Evolutionary conservation across 2,888 invertebrate species (phyloP), one percentile per base, ranked within the genome.

Genomic region (Xanthostigma xanthostigma): DNA sequence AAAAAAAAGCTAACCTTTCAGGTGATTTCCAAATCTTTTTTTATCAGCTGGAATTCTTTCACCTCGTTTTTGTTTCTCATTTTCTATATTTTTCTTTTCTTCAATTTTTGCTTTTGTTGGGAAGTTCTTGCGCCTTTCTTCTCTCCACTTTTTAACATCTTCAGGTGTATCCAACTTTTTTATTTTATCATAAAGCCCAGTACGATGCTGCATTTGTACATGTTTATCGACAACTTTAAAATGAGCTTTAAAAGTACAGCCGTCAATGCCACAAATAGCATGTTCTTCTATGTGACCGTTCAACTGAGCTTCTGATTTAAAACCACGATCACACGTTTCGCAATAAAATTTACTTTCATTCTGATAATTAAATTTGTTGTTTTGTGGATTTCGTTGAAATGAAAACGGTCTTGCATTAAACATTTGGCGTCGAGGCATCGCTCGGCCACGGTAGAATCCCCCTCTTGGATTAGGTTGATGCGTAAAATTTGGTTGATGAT

Each of bases 61-160:
- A 27, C 91, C 91, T 51, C 89, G 74, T 52, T 81, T 74, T 46
- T 75, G 59, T 61, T 78, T 81, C 59, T 85, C 87, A 51, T 76
- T 73, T 36, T 72, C 67, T 52, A 76, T 74, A 37, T 78, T 75
- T 54, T 74, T 73, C 58, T 78, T 73, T 53, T 76, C 75, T 51
- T 77, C 76, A 34, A 70, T 59, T 56, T 69, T 72, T 44, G 60
- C 64, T 56, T 74, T 72, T 0, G 86, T 86, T 0, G 90, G 90
- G 65, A 78, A 90, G 58, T 77, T 81, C 67, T 73, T 82, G 62
- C 79, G 84, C 44, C 95, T 72, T 58, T 93, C 91, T 45, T 75
- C 78, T 54, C 79, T 75, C 92, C 93, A 95, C 63, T 84, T 85
- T 36, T 78, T 70, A 50, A 92, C 81, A 54, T 91, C 90, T 62